Percentiles rank a stretch among this genome's conserved stretches.
Conservation (phyloP, 2,113 vertebrate species). For the Theristicus caerulescens region DNA sequence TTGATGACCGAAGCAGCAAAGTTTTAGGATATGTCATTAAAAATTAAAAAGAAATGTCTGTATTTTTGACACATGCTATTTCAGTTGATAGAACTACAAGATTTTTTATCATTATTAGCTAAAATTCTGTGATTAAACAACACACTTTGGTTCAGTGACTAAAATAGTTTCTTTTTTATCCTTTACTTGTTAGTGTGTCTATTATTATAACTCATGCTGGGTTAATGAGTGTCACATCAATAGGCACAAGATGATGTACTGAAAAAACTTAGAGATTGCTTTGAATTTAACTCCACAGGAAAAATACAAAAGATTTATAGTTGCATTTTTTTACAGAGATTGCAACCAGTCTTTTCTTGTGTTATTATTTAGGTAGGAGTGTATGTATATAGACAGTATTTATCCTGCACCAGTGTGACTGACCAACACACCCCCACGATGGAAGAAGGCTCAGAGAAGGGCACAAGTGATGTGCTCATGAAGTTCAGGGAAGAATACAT, state of each 20-base stretch:
- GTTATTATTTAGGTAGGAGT: background rate
- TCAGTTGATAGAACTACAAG: background rate
- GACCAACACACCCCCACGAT: accelerated
- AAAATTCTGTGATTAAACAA: constrained; percentile 14
- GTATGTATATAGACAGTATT: background rate
- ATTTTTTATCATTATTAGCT: background rate
- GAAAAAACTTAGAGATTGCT: background rate
- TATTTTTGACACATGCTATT: background rate
- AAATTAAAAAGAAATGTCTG: background rate
- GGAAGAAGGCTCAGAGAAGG: background rate
- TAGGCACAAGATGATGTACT: background rate
- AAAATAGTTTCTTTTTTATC: background rate
- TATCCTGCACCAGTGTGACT: background rate
- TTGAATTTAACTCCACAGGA: background rate
- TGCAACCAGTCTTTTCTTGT: background rate
- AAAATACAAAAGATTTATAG: background rate
- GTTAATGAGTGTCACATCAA: background rate
- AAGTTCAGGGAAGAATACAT: background rate
- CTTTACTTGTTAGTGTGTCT: background rate
- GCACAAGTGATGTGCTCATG: background rate
- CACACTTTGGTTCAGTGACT: background rate
- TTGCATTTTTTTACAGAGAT: background rate
- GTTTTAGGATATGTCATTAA: background rate
- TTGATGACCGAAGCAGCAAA: background rate
- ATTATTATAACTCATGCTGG: background rate